Evolutionary conservation across 2,888 invertebrate genomes (phyloP), one percentile per base, ranked within the genome.

Genomic region (Theristus sp.): DNA sequence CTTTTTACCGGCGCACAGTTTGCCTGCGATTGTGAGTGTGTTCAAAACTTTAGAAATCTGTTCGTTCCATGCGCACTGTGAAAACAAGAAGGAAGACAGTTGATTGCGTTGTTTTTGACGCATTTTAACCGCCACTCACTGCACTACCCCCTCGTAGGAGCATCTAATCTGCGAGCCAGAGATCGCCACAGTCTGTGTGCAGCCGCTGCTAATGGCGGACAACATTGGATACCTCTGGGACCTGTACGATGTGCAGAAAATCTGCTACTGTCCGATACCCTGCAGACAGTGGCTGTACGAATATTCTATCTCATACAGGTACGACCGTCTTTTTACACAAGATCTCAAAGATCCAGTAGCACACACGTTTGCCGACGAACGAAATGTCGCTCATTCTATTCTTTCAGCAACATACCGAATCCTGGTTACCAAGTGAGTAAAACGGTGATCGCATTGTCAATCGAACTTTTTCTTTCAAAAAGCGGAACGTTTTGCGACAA

Each of bases 151-250:
- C n/a, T 49, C n/a, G n/a, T n/a, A 49, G 49, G 49, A 49, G 3
- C 49, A 24, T 49, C 49, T 49, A 22, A 2, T 29, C 2, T 59
- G 59, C 53, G 20, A 29, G 13, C 59, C 59, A n/a, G 24, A 53
- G 26, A 2, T 2, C 1, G 59, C 59, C 22, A 53, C 59, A n/a
- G 53, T 28, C 6, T 59, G 59, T 29, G 59, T 59, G n/a, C 59
- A 59, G 26, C 59, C 59, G 2, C 59, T 59, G 2, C 30, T 59
- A 22, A 49, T 46, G 30, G 59, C 59, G 24, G 22, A 29, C 28
- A 59, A 59, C 54, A 59, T 59, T 52, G 59, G 59, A 17, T 59
- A n/a, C 29, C 53, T 59, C 47, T 59, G 59, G 59, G 53, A 59
- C 30, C 52, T 59, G 22, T 59, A 59, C 25, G 24, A 59, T 26